Evolutionary conservation across 2,113 vertebrate genomes (phyloP), one percentile per base, ranked within the genome.

Genomic region (Gopherus evgoodei): DNA sequence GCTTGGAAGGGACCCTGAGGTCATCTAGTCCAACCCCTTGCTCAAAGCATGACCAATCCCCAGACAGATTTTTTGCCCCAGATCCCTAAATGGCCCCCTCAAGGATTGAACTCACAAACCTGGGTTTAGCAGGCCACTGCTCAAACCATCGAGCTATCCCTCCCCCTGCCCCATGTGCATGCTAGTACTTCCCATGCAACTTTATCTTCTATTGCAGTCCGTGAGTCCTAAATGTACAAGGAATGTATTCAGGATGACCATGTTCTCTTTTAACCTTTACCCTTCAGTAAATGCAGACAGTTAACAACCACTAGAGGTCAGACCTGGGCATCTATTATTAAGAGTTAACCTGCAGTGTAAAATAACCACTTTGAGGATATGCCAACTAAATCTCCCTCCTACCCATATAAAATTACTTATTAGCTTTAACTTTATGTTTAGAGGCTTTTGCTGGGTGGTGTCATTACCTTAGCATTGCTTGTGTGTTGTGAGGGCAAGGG

Each of bases 111-210:
- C 13, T 50, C 50, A 14, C 50, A 50, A 50, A 1, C 50, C 50
- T 50, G 50, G 49, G 50, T 50, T 50, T 50, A 50, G 50, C 14
- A 50, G 50, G 50, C 50, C 13, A 50, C 14, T 50, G 50, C 50
- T 50, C 50, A 50, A 50, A 50, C 13, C 50, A 50, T 14, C 5
- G 4, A 50, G 50, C 14, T 16, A 50, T 50, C 50, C 13, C 50
- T 2, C 50, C 50, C 50, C 12, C 1, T 4, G 10, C 1, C 50
- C 13, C 50, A 50, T 50, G 50, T 50, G 14, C 50, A 8, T 0
- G 2, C 13, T 54, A 25, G 35, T 47, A 47, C 87, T 53, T 27
- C 53, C 16, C 76, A 47, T 88, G 57, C 82, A 86, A 88, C 42
- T 17, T 80, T 91, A 76, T 8, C 44, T 11, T 59, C 80, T 59